A percentile compares a stretch with the other conserved stretches of the same genome.
Evolutionary conservation across 2,797 vertebrate genomes (phyloP).

Genomic region (Poeciliopsis gracilis): DNA sequence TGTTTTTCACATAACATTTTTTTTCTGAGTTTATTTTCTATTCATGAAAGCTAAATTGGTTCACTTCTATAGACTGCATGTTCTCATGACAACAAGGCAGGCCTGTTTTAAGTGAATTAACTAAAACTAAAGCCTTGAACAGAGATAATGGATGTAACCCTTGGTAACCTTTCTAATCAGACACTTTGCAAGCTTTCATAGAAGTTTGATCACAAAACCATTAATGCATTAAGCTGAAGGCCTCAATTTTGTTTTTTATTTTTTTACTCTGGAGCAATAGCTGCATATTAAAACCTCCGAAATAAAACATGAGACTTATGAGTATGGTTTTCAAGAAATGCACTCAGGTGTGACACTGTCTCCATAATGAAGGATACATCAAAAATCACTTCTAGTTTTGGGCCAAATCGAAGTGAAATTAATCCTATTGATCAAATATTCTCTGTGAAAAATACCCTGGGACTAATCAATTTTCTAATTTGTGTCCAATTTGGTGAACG

Average conservation of each 20-base stretch:
- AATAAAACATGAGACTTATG: not conserved
- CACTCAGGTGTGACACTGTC: not conserved
- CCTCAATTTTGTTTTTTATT: not conserved
- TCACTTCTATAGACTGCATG: not conserved
- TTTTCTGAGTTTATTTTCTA: not conserved
- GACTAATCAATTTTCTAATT: slow-evolving; percentile 18
- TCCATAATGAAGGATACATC: not conserved
- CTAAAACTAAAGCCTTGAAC: not conserved
- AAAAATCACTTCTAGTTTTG: slow-evolving; percentile 6
- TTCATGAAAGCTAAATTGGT: not conserved
- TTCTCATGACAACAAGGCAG: slow-evolving; percentile 1
- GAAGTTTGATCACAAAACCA: not conserved
- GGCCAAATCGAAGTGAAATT: slow-evolving; percentile 1
- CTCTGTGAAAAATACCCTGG: not conserved
- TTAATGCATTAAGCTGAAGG: not conserved
- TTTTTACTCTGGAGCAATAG: not conserved
- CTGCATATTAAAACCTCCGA: not conserved
- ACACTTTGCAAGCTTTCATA: not conserved
- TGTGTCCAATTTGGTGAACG: not conserved
- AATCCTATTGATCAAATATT: slow-evolving; percentile 9
- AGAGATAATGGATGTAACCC: slow-evolving; percentile 1
- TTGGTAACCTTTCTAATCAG: not conserved
- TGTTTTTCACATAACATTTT: not conserved
- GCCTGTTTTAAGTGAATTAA: not conserved
- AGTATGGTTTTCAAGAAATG: not conserved